These are phyloP conservation scores for Trachymyrmex cornetzi DNA, from an alignment of 1,140 invertebrate species.

Conservation along the genomic window DNA sequence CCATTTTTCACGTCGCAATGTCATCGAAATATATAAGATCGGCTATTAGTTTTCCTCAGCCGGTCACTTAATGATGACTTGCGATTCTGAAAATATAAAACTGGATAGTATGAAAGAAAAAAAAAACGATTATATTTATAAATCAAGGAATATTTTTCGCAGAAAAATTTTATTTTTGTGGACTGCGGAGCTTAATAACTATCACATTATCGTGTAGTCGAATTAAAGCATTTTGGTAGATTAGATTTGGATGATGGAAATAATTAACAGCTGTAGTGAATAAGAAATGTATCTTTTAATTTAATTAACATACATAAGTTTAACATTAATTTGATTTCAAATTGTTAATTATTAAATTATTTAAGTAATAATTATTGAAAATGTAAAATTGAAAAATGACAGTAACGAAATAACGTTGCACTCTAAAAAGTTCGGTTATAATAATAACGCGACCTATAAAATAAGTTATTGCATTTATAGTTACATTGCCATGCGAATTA, in stretches of 20 bases:
- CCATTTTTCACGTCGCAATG: conserved; percentile 1
- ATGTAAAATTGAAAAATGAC: neutral
- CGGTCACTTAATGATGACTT: neutral
- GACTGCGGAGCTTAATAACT: neutral
- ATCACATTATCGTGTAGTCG: neutral
- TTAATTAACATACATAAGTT: conserved; percentile 8
- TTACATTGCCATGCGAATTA: neutral
- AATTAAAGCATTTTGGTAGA: neutral
- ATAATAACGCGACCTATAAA: neutral
- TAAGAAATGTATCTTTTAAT: conserved; percentile 1
- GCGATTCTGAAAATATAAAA: conserved; percentile 14
- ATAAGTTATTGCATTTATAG: neutral
- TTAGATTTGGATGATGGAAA: neutral
- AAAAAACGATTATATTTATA: neutral
- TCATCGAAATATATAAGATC: conserved; percentile 23
- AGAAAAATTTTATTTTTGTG: neutral
- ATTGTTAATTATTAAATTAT: neutral
- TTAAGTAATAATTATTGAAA: neutral
- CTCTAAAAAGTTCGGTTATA: neutral
- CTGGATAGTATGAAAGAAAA: neutral
- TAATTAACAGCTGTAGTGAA: neutral
- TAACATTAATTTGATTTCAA: neutral
- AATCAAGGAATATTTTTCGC: neutral
- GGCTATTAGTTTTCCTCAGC: neutral
- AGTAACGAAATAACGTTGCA: neutral